These are phyloP conservation scores for Cheilosia vernalis DNA, from an alignment of 2,888 invertebrate species.

Conservation along the genomic window DNA sequence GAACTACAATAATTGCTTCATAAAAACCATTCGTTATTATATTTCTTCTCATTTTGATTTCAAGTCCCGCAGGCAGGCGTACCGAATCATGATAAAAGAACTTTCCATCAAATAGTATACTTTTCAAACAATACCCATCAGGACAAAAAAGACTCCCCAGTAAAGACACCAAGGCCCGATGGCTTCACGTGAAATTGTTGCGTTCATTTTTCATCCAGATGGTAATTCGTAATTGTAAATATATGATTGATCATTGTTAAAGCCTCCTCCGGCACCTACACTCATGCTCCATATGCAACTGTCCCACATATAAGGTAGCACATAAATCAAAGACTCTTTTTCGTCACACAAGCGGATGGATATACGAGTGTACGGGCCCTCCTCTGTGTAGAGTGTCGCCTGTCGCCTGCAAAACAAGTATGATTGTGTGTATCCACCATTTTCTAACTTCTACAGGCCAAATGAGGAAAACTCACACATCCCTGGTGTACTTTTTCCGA, in stretches of 20 bases:
- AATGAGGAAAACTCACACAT: conserved; percentile 43
- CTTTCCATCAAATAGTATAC: conserved; percentile 23
- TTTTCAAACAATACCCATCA: neutral
- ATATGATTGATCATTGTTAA: conserved; percentile 74
- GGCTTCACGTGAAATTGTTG: conserved; percentile 25
- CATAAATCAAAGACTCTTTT: conserved; percentile 69
- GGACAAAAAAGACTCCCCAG: neutral
- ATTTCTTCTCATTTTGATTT: conserved; percentile 29
- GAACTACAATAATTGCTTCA: neutral
- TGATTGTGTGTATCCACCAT: conserved; percentile 15
- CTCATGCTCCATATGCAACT: conserved; percentile 60
- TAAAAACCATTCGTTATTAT: conserved; percentile 14
- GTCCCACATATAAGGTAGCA: conserved; percentile 55
- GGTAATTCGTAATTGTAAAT: conserved; percentile 73
- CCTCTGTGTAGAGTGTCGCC: neutral
- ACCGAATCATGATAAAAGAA: conserved; percentile 46
- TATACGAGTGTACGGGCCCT: neutral
- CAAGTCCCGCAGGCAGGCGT: conserved; percentile 18
- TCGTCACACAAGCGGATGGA: conserved; percentile 7
- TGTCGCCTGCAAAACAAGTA: conserved; percentile 21
- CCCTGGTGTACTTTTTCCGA: conserved; percentile 29
- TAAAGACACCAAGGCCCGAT: neutral
- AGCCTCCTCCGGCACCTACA: conserved; percentile 75
- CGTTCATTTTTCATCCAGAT: conserved; percentile 71
- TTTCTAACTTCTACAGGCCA: conserved; percentile 12